Conservation (phyloP, 2,113 vertebrate genomes). For the Merops nubicus region DNA sequence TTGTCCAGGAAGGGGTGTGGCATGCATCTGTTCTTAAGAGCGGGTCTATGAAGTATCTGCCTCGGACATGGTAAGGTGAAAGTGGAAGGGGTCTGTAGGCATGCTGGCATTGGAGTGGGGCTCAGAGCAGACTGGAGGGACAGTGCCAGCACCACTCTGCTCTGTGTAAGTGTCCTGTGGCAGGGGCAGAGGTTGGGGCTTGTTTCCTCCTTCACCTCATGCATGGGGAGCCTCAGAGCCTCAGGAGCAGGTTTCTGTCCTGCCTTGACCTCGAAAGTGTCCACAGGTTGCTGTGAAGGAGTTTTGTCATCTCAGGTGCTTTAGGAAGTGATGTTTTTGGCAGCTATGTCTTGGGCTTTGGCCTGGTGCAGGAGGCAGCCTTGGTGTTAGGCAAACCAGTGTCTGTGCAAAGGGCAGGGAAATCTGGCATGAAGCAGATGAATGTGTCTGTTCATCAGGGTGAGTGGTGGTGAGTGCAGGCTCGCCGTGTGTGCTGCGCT, state of each 20-base stretch:
- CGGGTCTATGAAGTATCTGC: not conserved
- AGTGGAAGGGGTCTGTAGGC: rapidly evolving
- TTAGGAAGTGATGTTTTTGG: not conserved
- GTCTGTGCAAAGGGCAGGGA: not conserved
- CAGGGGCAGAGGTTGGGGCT: rapidly evolving
- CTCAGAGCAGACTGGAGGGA: not conserved
- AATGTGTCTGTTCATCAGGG: not conserved
- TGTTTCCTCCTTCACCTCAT: not conserved
- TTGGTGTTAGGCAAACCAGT: rapidly evolving
- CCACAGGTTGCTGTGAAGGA: not conserved
- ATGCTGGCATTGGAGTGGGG: rapidly evolving
- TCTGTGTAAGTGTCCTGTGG: rapidly evolving
- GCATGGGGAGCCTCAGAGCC: not conserved
- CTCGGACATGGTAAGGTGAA: not conserved
- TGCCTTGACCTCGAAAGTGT: not conserved
- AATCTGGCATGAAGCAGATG: not conserved
- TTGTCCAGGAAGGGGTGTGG: not conserved
- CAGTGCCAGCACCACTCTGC: not conserved
- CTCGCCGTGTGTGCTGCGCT: rapidly evolving
- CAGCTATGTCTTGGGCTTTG: not conserved
- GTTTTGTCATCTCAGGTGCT: not conserved
- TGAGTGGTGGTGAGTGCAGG: rapidly evolving
- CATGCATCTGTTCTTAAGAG: rapidly evolving
- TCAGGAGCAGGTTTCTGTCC: not conserved
- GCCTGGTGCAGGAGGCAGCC: not conserved